These are phyloP conservation scores for Paramisgurnus dabryanus DNA, from an alignment of 2,113 vertebrate genomes.

Conservation along the genomic window DNA sequence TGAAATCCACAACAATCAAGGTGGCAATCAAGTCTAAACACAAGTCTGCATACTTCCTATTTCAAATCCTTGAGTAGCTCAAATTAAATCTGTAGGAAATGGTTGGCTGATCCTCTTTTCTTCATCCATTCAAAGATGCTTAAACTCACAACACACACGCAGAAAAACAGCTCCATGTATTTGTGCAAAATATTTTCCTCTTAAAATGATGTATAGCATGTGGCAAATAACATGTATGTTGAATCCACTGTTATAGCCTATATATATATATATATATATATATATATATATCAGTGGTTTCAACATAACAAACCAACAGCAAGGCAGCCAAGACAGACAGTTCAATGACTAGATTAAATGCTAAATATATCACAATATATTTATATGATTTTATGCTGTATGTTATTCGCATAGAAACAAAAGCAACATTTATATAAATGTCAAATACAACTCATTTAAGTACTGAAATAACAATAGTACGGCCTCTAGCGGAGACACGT, in stretches of 20 bases:
- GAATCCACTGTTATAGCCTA: too few relatives aligned
- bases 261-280: too few relatives aligned
- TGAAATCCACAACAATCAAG: slow-evolving; percentile 17
- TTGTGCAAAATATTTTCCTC: not conserved
- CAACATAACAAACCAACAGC: too few relatives aligned
- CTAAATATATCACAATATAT: not conserved
- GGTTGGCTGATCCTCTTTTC: slow-evolving; percentile 30
- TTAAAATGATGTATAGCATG: too few relatives aligned
- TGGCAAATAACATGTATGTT: too few relatives aligned
- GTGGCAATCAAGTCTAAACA: not conserved
- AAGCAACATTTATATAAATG: not conserved
- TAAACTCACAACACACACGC: not conserved
- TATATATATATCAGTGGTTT: too few relatives aligned
- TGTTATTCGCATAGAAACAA: not conserved
- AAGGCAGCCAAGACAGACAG: too few relatives aligned
- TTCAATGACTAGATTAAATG: too few relatives aligned
- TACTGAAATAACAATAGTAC: slow-evolving; percentile 61
- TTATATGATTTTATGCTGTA: not conserved
- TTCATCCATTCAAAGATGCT: slow-evolving; percentile 13
- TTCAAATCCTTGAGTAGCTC: slow-evolving; percentile 15
- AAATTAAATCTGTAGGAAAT: slow-evolving; percentile 45
- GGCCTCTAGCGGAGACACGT: slow-evolving; percentile 65
- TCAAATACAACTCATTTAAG: not conserved
- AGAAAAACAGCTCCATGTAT: not conserved
- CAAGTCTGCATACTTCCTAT: slow-evolving; percentile 1